These are phyloP conservation scores for Nemotelus nigrinus DNA, from an alignment of 2,888 invertebrate genomes.

Conservation along the genomic window DNA sequence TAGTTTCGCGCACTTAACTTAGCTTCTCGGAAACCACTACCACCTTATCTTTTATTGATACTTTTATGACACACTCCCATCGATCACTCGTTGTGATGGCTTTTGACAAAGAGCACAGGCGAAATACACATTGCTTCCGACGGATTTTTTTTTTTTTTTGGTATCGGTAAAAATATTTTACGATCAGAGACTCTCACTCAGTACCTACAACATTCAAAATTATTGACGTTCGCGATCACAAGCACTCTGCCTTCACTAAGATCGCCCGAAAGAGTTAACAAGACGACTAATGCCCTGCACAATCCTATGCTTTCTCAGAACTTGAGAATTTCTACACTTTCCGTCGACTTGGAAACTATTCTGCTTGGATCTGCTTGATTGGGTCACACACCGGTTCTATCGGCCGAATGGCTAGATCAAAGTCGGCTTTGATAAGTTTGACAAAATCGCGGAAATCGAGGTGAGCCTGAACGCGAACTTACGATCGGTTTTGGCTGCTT, in stretches of 20 bases:
- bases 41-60: not conserved
- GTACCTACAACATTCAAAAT: too few relatives aligned
- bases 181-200: too few relatives aligned
- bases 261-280: constrained; percentile 7
- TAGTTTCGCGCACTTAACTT: not conserved
- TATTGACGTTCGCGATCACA: constrained; percentile 6
- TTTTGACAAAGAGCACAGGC: not conserved
- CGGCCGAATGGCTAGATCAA: too few relatives aligned
- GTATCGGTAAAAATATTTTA: too few relatives aligned
- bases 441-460: too few relatives aligned
- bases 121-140: not conserved
- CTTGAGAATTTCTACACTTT: constrained; percentile 1
- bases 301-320: not conserved
- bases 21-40: not conserved
- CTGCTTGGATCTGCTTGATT: not conserved
- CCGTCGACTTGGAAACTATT: not conserved
- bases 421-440: too few relatives aligned
- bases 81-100: constrained; percentile 28
- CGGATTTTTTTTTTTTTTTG: too few relatives aligned
- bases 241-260: not conserved
- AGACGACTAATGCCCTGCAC: not conserved
- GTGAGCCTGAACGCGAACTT: too few relatives aligned
- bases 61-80: constrained; percentile 19
- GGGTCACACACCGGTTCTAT: not conserved
- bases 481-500: not conserved